These are phyloP conservation scores for Acarapis woodi DNA, from an alignment of 1,140 invertebrate species.

Conservation along the genomic window DNA sequence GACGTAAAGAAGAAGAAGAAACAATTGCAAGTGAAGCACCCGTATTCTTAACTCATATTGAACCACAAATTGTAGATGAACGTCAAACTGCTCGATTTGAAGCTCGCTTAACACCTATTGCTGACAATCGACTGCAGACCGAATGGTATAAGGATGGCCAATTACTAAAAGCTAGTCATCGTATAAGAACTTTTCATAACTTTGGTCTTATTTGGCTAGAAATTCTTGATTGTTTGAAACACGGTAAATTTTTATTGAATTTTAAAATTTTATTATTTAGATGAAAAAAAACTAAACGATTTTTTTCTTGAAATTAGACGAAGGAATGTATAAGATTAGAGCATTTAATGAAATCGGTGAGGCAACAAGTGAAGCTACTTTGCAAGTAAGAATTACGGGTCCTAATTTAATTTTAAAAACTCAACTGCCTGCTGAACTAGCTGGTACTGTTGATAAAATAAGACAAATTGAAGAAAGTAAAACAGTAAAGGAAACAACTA, in stretches of 20 bases:
- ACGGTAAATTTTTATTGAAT: too few relatives aligned
- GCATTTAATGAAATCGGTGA: conserved; percentile 26
- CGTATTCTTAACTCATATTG: conserved; percentile 27
- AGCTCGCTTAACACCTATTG: conserved; percentile 74
- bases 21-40: conserved; percentile 48
- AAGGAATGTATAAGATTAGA: conserved; percentile 16
- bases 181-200: conserved; percentile 26
- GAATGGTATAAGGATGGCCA: conserved; percentile 81
- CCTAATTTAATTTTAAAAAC: conserved; percentile 74
- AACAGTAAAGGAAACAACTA: too few relatives aligned
- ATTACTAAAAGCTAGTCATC: conserved; percentile 41
- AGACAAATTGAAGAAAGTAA: conserved; percentile 60
- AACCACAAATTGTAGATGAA: conserved; percentile 36
- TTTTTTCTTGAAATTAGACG: too few relatives aligned
- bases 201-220: conserved; percentile 26
- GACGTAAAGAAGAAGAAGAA: conserved; percentile 60
- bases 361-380: conserved; percentile 41
- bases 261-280: too few relatives aligned
- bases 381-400: conserved; percentile 51
- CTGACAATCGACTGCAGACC: conserved; percentile 75
- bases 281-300: too few relatives aligned
- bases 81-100: conserved; percentile 72
- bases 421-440: conserved; percentile 70
- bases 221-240: conserved; percentile 29
- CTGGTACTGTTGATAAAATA: conserved; percentile 69